Conservation (phyloP, 64 coral and sea anemone species). For the Actinia equina region DNA sequence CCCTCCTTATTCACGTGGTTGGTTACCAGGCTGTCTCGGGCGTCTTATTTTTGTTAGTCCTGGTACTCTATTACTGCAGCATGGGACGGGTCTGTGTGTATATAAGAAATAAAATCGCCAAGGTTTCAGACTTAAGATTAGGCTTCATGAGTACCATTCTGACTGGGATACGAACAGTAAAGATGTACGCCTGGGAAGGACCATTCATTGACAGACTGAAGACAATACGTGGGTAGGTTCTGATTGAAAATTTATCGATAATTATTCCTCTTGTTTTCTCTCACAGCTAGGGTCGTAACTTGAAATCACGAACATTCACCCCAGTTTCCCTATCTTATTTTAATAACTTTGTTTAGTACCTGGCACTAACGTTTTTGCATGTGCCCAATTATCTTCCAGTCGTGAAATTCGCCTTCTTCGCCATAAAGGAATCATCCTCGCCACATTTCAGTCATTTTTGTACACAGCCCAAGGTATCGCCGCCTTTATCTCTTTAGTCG, state of each 20-base stretch:
- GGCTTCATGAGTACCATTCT: slow-evolving; percentile 39
- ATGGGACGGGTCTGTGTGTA: slow-evolving; percentile 18
- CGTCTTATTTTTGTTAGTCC: background rate
- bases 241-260: too few species aligned
- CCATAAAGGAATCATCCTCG: slow-evolving; percentile 62
- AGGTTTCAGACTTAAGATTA: slow-evolving; percentile 19
- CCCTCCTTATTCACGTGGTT: background rate
- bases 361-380: background rate
- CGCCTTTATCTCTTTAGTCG: slow-evolving; percentile 72
- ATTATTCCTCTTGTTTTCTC: too few species aligned
- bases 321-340: too few species aligned
- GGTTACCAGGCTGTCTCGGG: slow-evolving; percentile 17
- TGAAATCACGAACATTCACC: too few species aligned
- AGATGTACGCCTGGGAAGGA: slow-evolving; percentile 60
- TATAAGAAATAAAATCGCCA: slow-evolving; percentile 29
- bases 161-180: slow-evolving; percentile 37
- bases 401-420: slow-evolving; percentile 7
- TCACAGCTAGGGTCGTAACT: too few species aligned
- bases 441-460: slow-evolving; percentile 72
- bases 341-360: too few species aligned
- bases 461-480: slow-evolving; percentile 75
- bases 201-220: slow-evolving; percentile 21
- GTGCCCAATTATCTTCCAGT: background rate
- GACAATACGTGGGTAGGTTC: slow-evolving; percentile 24
- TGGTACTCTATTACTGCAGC: slow-evolving; percentile 27